phyloP scores from a whole-genome alignment of 2,113 vertebrate genomes.

The Galeopterus variegatus region DNA sequence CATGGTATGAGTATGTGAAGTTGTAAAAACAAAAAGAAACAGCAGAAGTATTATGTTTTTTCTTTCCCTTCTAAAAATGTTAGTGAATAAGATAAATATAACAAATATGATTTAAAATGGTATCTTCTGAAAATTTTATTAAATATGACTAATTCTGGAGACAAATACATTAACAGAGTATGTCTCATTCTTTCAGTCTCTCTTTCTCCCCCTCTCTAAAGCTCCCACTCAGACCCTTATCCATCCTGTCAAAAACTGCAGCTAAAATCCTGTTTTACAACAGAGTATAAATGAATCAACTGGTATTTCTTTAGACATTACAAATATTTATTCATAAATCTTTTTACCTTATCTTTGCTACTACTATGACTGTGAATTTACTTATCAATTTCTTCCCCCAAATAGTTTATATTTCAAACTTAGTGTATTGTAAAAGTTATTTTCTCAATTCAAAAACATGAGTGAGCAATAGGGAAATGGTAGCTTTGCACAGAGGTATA shows the following conservation, averaged over 20 bases:
- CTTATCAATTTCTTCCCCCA: not conserved
- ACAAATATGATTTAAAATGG: not conserved
- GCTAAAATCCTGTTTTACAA: not conserved
- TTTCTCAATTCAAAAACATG: not conserved
- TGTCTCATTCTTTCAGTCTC: not conserved
- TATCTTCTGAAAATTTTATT: not conserved
- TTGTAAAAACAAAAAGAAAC: slow-evolving; percentile 11
- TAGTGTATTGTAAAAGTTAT: not conserved
- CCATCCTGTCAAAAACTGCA: not conserved
- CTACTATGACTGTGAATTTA: not conserved
- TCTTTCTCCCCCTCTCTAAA: not conserved
- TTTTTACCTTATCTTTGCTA: not conserved
- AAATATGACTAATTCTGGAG: not conserved
- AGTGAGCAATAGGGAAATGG: not conserved
- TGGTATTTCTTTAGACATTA: not conserved
- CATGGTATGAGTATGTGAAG: not conserved
- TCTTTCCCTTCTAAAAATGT: not conserved
- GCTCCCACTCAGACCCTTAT: not conserved
- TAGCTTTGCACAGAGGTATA: not conserved
- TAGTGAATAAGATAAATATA: not conserved
- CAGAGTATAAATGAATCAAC: not conserved
- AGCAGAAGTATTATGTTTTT: not conserved
- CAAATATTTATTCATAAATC: not conserved
- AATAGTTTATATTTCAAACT: slow-evolving; percentile 27
- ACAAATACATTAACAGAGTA: not conserved